These are phyloP conservation scores for Drusus annulatus DNA, from an alignment of 1,140 invertebrate species.

Conservation along the genomic window DNA sequence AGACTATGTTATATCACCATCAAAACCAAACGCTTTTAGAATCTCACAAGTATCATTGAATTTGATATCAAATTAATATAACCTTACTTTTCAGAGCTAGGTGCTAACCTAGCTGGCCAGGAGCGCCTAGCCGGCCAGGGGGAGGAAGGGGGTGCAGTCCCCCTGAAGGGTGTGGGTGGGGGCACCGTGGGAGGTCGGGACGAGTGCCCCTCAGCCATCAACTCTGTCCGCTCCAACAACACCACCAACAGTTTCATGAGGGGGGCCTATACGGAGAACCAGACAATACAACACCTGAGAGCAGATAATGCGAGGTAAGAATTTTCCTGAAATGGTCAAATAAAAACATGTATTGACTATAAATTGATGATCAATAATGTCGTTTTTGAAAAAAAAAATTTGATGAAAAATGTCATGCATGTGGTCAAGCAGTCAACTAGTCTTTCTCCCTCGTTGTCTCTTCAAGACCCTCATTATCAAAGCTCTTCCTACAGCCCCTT, in stretches of 20 bases:
- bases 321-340: not conserved
- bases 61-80: not conserved
- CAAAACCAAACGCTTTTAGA: no score
- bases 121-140: conserved; percentile 64
- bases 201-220: conserved; percentile 63
- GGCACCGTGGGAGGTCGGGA: conserved; percentile 57
- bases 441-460: no score
- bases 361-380: no score
- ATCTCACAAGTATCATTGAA: no score
- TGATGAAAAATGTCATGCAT: no score
- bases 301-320: conserved; percentile 48
- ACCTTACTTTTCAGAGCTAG: conserved; percentile 75
- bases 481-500: no score
- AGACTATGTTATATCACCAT: no score
- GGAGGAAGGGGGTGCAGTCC: conserved; percentile 62
- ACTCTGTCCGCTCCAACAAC: conserved; percentile 64
- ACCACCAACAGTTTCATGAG: conserved; percentile 53
- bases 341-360: no score
- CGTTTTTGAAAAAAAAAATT: no score
- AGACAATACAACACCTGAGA: conserved; percentile 49
- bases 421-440: no score
- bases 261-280: conserved; percentile 45
- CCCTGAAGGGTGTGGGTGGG: conserved; percentile 55
- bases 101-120: conserved; percentile 84
- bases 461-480: no score